A percentile compares a stretch with the other conserved stretches of the same genome.
Conservation (phyloP, 2,113 vertebrate species). For the Trematocara nigrifrons region DNA sequence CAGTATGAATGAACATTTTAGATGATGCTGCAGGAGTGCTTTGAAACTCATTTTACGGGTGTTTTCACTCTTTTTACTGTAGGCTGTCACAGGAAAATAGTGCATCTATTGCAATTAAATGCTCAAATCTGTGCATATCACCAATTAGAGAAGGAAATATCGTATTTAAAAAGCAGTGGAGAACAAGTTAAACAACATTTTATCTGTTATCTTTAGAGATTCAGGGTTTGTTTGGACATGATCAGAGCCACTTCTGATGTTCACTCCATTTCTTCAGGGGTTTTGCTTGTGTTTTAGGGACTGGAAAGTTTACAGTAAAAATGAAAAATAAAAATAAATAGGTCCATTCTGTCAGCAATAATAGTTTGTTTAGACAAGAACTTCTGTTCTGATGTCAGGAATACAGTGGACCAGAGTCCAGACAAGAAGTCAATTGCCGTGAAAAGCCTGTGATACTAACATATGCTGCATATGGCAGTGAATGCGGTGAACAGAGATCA, state of each 20-base stretch:
- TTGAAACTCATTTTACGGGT: not conserved
- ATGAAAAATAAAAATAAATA: not conserved
- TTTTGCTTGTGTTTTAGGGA: not conserved
- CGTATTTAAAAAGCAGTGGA: not conserved
- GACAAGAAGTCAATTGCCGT: not conserved
- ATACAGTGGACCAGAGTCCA: constrained; percentile 11
- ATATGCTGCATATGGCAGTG: not conserved
- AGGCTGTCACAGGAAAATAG: not conserved
- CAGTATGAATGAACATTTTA: not conserved
- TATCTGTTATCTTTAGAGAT: not conserved
- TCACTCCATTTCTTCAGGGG: not conserved
- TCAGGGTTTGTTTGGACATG: not conserved
- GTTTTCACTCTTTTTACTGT: not conserved
- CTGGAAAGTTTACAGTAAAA: not conserved
- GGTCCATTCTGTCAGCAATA: not conserved
- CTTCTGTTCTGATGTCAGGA: not conserved
- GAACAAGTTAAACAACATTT: not conserved
- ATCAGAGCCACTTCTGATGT: not conserved
- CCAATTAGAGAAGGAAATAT: not conserved
- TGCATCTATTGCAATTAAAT: not conserved
- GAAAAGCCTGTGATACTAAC: not conserved
- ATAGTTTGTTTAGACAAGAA: not conserved
- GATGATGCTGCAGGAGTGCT: not conserved
- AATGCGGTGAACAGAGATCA: not conserved
- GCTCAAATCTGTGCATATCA: not conserved